phyloP scores from a whole-genome alignment of 2,797 vertebrate species.

The Spinus olivaceus region DNA sequence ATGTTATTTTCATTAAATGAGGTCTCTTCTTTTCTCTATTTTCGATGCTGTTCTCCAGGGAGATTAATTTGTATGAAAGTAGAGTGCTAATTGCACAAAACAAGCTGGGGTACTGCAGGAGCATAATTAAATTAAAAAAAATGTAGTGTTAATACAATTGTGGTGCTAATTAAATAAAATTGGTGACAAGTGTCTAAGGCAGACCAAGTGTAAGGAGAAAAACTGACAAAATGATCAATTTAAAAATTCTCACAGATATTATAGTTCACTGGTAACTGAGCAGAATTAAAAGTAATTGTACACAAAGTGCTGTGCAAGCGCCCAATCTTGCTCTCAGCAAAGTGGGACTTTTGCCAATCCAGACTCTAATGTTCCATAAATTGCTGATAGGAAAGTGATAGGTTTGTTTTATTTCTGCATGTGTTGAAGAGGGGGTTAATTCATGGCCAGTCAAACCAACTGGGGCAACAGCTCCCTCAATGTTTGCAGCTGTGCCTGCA shows the following conservation, averaged over 20 bases:
- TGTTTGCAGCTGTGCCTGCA: rapidly evolving
- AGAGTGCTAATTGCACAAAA: constrained; percentile 70
- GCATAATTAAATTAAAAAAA: constrained; percentile 68
- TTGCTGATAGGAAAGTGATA: constrained; percentile 26
- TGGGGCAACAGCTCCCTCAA: rapidly evolving
- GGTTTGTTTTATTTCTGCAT: background rate
- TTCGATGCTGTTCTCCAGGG: constrained; percentile 53
- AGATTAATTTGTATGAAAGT: constrained; percentile 71
- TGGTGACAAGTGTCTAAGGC: constrained; percentile 67
- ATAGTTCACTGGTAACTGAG: constrained; percentile 48
- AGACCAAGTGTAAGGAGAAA: constrained; percentile 56
- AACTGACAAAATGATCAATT: constrained; percentile 65
- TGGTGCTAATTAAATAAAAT: constrained; percentile 72
- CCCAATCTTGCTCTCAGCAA: constrained; percentile 32
- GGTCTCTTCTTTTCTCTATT: constrained; percentile 61
- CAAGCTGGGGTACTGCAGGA: constrained; percentile 62
- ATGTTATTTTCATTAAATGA: constrained; percentile 61
- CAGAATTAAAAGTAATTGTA: constrained; percentile 48
- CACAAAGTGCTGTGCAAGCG: background rate
- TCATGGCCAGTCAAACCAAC: background rate
- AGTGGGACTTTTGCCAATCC: constrained; percentile 48
- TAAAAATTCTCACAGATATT: constrained; percentile 39
- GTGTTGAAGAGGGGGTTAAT: background rate
- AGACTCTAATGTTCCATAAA: constrained; percentile 40
- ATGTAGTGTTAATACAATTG: constrained; percentile 67